phyloP scores from a whole-genome alignment of 92 coral and sea anemone species.

The Palythoa heliodiscus region DNA sequence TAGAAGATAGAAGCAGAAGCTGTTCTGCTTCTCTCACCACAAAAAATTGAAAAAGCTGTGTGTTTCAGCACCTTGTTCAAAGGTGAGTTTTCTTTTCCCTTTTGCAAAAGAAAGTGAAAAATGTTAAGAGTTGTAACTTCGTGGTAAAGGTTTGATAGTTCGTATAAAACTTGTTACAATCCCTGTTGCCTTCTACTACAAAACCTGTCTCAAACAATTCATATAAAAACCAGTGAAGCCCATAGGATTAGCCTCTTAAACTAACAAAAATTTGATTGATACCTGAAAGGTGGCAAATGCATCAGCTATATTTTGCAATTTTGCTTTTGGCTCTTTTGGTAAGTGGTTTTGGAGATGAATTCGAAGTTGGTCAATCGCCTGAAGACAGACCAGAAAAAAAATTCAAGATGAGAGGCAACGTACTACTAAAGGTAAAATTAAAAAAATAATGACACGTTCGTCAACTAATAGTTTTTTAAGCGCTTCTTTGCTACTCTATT shows the following conservation, averaged over 20 bases:
- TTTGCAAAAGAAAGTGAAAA: too few species aligned
- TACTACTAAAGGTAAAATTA: background rate
- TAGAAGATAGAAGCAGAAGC: too few species aligned
- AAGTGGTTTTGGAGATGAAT: constrained; percentile 78
- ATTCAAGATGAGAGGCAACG: background rate
- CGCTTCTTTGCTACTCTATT: too few species aligned
- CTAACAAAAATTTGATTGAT: background rate
- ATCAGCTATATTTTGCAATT: constrained; percentile 77
- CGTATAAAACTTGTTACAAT: too few species aligned
- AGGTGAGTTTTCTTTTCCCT: too few species aligned
- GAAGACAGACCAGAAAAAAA: constrained; percentile 13
- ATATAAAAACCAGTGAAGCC: background rate
- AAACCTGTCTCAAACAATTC: background rate
- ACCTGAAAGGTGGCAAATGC: constrained; percentile 88
- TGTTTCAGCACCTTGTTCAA: too few species aligned
- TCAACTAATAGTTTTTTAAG: too few species aligned
- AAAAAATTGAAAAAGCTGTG: too few species aligned
- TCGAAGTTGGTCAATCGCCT: constrained; percentile 80
- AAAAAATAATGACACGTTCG: too few species aligned
- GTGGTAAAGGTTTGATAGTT: too few species aligned
- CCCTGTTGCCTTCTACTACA: background rate
- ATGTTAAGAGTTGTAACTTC: too few species aligned
- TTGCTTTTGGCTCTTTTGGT: constrained; percentile 81
- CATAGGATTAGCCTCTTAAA: background rate
- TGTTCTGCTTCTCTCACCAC: too few species aligned